Percentiles rank a stretch among this genome's conserved stretches.
These are phyloP conservation scores for Mohoua ochrocephala DNA, from an alignment of 2,113 vertebrate genomes.

Conservation along the genomic window DNA sequence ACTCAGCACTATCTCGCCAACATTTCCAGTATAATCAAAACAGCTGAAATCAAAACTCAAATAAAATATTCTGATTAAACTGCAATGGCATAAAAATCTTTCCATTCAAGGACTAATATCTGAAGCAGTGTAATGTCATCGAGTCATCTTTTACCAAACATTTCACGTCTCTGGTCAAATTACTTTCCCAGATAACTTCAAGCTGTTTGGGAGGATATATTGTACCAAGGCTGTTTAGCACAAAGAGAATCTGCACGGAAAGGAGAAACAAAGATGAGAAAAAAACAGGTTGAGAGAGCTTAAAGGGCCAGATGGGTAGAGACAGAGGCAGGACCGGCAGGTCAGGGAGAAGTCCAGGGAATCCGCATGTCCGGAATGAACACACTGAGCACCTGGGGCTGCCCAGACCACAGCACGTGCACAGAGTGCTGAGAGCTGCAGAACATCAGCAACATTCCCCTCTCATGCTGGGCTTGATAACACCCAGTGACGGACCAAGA, in stretches of 20 bases:
- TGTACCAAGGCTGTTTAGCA: background rate
- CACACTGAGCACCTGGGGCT: background rate
- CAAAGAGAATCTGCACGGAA: background rate
- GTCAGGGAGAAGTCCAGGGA: background rate
- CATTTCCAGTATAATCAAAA: background rate
- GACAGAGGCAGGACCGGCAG: background rate
- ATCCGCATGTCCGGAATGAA: background rate
- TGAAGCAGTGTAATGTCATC: background rate
- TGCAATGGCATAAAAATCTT: background rate
- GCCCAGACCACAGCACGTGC: background rate
- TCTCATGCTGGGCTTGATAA: background rate
- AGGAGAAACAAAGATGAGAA: background rate
- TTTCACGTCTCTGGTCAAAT: background rate
- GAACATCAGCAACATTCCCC: background rate
- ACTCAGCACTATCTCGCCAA: background rate
- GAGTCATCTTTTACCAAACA: background rate
- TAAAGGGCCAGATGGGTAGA: background rate
- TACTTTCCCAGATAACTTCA: background rate
- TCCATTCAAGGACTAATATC: background rate
- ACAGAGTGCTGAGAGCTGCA: background rate
- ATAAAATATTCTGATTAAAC: background rate
- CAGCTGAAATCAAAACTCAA: background rate
- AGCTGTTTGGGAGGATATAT: background rate
- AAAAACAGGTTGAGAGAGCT: background rate
- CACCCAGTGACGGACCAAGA: fast-evolving